Base-by-base conservation (phyloP, 2,113 vertebrate genomes). In the Pyxicephalus adspersus region DNA sequence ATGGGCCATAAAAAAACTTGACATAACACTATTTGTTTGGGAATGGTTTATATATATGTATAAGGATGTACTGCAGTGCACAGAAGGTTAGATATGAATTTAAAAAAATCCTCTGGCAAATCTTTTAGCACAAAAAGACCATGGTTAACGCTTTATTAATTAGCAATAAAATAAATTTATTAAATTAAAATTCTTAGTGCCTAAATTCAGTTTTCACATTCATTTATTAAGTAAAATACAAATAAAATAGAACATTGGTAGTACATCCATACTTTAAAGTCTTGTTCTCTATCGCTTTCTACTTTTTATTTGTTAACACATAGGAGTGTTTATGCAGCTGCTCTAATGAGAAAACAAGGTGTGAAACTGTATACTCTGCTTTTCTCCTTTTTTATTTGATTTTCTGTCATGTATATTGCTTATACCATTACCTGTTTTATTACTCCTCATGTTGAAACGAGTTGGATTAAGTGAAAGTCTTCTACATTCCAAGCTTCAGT, bases 351-450 rank as follows among this genome's bases (percentile, higher is more conserved):
- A 45, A 45, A 8, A 45, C 38, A 45, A 34, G 29, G 13, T 65
- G 5, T 28, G 17, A 64, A 68, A 18, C 22, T 19, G 50, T 52
- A 19, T 70, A 23, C 34, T 67, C 28, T 57, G 51, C 19, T 52
- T 57, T 34, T 72, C 61, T 64, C 6, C 26, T 64, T 28, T 64
- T 64, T 64, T 4, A 28, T 71, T 52, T 52, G 22, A 26, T 72
- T 73, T 73, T 38, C 38, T 25, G 13, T 26, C 68, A 54, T 55
- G 25, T 55, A 61, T 51, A 4, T 1, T 19, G 8, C 13, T 58
- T 75, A 45, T n/a, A 28, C 51, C 31, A 55, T 57, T 57, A 18
- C 52, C 26, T 75, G 31, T 61, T 60, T 75, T 75, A 73, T 61
- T 75, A 16, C 31, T 23, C 28, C 64, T 64, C 18, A 63, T 76